Conservation (phyloP, 1,140 invertebrate genomes). For the Cydia strobilella region DNA sequence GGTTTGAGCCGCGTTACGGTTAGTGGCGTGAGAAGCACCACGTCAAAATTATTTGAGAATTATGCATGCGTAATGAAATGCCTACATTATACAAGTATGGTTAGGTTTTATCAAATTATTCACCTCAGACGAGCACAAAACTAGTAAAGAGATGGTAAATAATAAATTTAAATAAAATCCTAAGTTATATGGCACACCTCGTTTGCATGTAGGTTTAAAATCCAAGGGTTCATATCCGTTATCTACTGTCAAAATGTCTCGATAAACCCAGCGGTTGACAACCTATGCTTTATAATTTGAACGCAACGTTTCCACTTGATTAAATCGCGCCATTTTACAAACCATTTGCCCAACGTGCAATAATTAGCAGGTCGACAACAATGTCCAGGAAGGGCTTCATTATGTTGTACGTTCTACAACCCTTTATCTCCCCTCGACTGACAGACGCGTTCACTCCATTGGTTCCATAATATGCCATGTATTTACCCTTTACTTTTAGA, state of each 20-base stretch:
- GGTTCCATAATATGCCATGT: constrained; percentile 51
- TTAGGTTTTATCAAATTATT: too few species aligned
- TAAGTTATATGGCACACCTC: too few species aligned
- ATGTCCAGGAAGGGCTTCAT: constrained; percentile 59
- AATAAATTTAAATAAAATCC: too few species aligned
- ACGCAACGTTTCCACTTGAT: constrained; percentile 33
- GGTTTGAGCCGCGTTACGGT: background rate
- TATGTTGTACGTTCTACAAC: constrained; percentile 41
- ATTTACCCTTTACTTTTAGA: background rate
- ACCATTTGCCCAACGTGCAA: constrained; percentile 41
- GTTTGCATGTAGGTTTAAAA: too few species aligned
- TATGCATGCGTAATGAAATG: background rate
- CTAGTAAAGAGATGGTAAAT: too few species aligned
- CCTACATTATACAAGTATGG: too few species aligned
- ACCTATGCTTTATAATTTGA: background rate
- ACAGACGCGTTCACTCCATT: constrained; percentile 54
- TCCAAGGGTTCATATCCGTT: background rate
- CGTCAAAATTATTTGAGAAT: background rate
- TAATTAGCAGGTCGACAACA: constrained; percentile 52
- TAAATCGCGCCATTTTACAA: constrained; percentile 31
- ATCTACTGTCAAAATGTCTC: background rate
- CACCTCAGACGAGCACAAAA: too few species aligned
- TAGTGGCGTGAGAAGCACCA: background rate
- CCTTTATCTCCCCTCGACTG: constrained; percentile 49
- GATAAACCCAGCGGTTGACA: background rate